Evolutionary conservation across 2,113 vertebrate genomes (phyloP), one percentile per base, ranked within the genome.

Genomic region (Thunnus thynnus): DNA sequence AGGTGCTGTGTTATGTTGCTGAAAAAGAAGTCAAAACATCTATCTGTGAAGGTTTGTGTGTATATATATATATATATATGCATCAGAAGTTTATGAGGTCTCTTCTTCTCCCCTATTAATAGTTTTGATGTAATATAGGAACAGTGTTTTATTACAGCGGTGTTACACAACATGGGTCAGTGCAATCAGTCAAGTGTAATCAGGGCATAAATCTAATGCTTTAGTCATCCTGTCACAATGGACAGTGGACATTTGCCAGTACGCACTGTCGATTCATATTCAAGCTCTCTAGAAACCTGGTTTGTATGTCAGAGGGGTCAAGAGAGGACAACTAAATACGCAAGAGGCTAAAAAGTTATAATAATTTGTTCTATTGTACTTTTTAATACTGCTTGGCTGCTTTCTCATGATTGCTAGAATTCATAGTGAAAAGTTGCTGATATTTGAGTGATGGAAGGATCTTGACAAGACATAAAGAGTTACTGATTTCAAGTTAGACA

Each of bases 131-230:
- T 63, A 80, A 72, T 18, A 70, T 55, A 18, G 46, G 55, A 72
- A 41, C 1, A 3, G 22, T 51, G 66, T 88, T 83, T 87, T 66
- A 72, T 82, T 79, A 73, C 17, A 56, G 46, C 20, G 6, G 64
- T 44, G 69, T 88, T 86, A 76, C 52, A 64, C 78, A 92, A 84
- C 79, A 77, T 64, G 20, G 76, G 55, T 72, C 54, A 58, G 80
- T 66, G 70, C 73, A 85, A 82, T 86, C 61, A 66, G 72, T 57
- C 41, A 55, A 85, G 78, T 65, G 60, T 77, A 79, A 74, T 83
- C 83, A 76, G 65, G 56, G 44, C 25, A 67, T 80, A 82, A 80
- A 80, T 79, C 63, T 86, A 60, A 52, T 52, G 47, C 66, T 85
- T 57, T 48, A 82, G 73, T 75, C 76, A 65, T 85, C 32, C 36